Conservation (phyloP, 2,113 vertebrate genomes). For the Mionectes macconnelli region DNA sequence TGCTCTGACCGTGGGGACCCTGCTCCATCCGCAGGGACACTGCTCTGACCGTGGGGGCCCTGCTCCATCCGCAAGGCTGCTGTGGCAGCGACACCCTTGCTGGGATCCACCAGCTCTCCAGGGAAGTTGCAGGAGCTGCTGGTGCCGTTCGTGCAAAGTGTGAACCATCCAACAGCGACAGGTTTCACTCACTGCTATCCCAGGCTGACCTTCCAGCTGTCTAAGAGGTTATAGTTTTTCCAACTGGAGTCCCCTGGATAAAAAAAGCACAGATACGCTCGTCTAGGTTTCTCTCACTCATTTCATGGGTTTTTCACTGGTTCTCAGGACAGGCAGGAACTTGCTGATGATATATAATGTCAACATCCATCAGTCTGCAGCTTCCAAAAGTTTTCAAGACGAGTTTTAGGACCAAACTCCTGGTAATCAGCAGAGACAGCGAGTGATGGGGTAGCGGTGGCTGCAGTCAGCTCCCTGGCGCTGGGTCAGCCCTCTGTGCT, state of each 20-base stretch:
- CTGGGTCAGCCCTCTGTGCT: neutral
- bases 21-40: neutral
- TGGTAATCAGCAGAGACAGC: neutral
- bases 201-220: neutral
- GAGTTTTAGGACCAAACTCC: neutral
- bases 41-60: neutral
- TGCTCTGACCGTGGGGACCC: too few relatives aligned
- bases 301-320: neutral
- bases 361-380: neutral
- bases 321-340: neutral
- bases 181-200: neutral
- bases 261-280: neutral
- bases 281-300: accelerated
- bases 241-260: neutral
- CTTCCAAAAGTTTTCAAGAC: neutral
- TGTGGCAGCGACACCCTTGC: accelerated
- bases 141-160: accelerated
- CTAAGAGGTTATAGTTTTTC: neutral
- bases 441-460: neutral
- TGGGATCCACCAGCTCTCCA: neutral
- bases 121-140: neutral
- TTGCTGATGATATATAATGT: neutral
- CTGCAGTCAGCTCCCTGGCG: neutral
- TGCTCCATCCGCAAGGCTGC: neutral
- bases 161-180: neutral